phyloP scores from a whole-genome alignment of 2,113 vertebrate species.

The Aleadryas rufinucha region DNA sequence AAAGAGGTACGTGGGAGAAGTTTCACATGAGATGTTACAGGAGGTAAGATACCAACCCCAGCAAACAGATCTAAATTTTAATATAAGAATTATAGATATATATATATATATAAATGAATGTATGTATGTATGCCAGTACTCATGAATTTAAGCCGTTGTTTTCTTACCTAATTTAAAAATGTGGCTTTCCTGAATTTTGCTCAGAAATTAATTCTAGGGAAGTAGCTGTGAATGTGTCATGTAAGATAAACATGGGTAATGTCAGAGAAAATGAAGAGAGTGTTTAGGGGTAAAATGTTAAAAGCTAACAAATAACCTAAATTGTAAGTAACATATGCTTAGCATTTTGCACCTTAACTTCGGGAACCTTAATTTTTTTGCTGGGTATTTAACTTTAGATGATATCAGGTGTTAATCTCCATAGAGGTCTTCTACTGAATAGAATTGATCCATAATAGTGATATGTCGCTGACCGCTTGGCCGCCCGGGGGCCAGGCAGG shows the following conservation, averaged over 20 bases:
- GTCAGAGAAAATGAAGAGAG: constrained; percentile 40
- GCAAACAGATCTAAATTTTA: constrained; percentile 64
- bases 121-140: not conserved
- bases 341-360: not conserved
- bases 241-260: not conserved
- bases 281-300: not conserved
- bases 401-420: not conserved
- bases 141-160: constrained; percentile 30
- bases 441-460: not conserved
- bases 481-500: no score
- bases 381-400: not conserved
- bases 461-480: no score
- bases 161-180: constrained; percentile 63
- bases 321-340: not conserved
- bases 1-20: constrained; percentile 75
- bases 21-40: constrained; percentile 77
- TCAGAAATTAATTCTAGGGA: constrained; percentile 44
- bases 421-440: not conserved
- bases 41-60: constrained; percentile 77
- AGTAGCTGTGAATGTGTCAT: constrained; percentile 15
- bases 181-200: constrained; percentile 15
- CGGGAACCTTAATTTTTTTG: not conserved
- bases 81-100: not conserved
- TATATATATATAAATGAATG: not conserved
- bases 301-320: constrained; percentile 11